Percentiles rank a stretch among this genome's conserved stretches.
Evolutionary conservation across 1,140 invertebrate genomes (phyloP).

Genomic region (Brachionus angularis): DNA sequence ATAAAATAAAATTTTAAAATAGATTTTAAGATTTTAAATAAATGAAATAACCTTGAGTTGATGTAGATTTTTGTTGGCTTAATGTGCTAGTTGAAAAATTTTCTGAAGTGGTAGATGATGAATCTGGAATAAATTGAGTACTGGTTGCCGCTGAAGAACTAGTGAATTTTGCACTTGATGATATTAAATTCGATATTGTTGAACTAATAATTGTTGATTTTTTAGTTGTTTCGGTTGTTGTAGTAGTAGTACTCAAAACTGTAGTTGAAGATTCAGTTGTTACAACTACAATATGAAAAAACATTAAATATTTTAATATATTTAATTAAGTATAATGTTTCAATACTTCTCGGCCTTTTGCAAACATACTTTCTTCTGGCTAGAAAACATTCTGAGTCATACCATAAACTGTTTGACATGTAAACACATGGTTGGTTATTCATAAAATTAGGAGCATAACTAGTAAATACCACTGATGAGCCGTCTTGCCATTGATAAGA

Average conservation of each 20-base stretch:
- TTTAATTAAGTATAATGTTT: not conserved
- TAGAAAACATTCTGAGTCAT: slow-evolving; percentile 29
- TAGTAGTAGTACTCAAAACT: not conserved
- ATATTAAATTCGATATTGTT: not conserved
- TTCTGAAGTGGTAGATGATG: no score
- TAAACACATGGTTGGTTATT: slow-evolving; percentile 11
- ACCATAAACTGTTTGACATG: slow-evolving; percentile 6
- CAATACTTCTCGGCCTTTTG: slow-evolving; percentile 32
- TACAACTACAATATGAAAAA: not conserved
- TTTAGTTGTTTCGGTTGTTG: not conserved
- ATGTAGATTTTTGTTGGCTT: no score
- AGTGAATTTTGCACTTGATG: no score
- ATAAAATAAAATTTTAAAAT: not conserved
- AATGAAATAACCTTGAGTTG: no score
- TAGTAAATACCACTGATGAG: slow-evolving; percentile 1
- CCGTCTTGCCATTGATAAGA: slow-evolving; percentile 33
- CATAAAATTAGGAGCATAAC: not conserved
- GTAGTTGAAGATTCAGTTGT: not conserved
- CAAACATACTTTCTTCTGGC: slow-evolving; percentile 6
- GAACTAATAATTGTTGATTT: not conserved
- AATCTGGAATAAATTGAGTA: no score
- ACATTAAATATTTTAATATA: not conserved
- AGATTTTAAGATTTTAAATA: not conserved
- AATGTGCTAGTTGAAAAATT: no score
- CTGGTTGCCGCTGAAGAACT: not conserved